phyloP scores from a whole-genome alignment of 2,113 vertebrate genomes.

The human (Homo sapiens) region GRCh38 chr13:94633501-94634000 shows the following conservation, averaged over 20 bases:
- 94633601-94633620: not conserved
- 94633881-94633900: not conserved
- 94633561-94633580: not conserved
- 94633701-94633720: not conserved
- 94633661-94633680: not conserved
- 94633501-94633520: not conserved
- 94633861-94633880: slow-evolving; percentile 36
- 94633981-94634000: not conserved
- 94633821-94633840: not conserved
- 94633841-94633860: not conserved
- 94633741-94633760: not conserved
- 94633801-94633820: not conserved
- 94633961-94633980: not conserved
- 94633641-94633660: not conserved
- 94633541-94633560: not conserved
- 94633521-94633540: not conserved
- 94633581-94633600: not conserved
- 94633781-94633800: not conserved
- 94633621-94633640: not conserved
- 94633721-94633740: not conserved
- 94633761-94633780: not conserved
- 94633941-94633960: not conserved
- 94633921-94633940: not conserved
- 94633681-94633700: not conserved
- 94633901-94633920: not conserved